Evolutionary conservation across 2,113 vertebrate genomes (phyloP), one percentile per base, ranked within the genome.

Genomic region (Amia ocellicauda): DNA sequence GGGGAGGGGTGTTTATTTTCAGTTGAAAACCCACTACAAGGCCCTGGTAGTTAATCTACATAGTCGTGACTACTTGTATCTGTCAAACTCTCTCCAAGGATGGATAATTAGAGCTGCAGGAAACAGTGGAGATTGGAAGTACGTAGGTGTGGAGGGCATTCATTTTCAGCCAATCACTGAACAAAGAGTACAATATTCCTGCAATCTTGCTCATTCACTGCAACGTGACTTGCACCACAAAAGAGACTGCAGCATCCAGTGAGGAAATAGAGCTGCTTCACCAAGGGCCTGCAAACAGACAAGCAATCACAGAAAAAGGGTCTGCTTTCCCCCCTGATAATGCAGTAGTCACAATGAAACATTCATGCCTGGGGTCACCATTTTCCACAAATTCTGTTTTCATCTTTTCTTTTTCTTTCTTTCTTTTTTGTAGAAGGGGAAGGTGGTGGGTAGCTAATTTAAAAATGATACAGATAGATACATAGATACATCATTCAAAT

Each of bases 41-140:
- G 61, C 63, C 69, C 64, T 49, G 53, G 86, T 78, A 75, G 80
- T 87, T 85, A 74, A 88, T 80, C 80, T 80, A 72, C 79, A 78
- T 75, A 89, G 80, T 86, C 74, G 69, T 87, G 82, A 89, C 82
- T 84, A 78, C 73, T 79, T 75, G 74, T 77, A 81, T 80, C 80
- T 83, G 73, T 84, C 79, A 74, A 81, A 81, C 83, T 82, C 79
- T 89, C 80, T 88, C 80, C 78, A 71, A 82, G 84, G 85, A 82
- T 82, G 82, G 83, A 85, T 91, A 89, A 90, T 90, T 87, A 86
- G 90, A 86, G 83, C 78, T 78, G 77, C 78, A 83, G 73, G 67
- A 85, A 85, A 68, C 70, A 29, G 67, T 80, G 68, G 72, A 78
- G 79, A 79, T 75, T 80, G 78, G 66, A 71, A 74, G 57, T 83